Conservation (phyloP, 92 coral and sea anemone species). For the Siderastrea radians region DNA sequence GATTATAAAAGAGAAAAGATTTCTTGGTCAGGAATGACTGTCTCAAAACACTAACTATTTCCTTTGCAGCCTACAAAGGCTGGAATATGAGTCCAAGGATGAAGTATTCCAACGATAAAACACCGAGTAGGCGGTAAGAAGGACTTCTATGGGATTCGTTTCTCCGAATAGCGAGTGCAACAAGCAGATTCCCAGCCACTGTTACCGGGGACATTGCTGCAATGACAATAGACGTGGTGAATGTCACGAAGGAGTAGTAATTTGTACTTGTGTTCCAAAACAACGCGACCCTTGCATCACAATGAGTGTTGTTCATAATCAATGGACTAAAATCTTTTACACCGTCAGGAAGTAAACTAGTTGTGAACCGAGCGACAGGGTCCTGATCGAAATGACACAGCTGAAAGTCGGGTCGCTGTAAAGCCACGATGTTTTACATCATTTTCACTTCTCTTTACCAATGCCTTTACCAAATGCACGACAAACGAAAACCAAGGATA, state of each 20-base stretch:
- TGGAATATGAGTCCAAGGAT: not conserved
- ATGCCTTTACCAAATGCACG: too few species aligned
- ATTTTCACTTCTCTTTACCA: not conserved
- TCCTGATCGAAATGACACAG: not conserved
- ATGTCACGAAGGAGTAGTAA: not conserved
- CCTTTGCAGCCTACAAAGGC: not conserved
- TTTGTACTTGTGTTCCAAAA: not conserved
- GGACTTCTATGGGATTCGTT: not conserved
- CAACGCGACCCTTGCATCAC: not conserved
- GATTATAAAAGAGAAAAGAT: not conserved
- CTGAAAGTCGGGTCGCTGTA: not conserved
- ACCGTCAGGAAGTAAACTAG: not conserved
- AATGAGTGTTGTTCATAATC: not conserved
- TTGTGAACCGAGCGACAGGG: not conserved
- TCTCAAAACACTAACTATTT: not conserved
- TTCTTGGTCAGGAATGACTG: not conserved
- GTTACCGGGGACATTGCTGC: not conserved
- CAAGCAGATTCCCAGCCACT: not conserved
- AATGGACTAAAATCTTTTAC: not conserved
- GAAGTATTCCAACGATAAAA: not conserved
- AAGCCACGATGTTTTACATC: not conserved
- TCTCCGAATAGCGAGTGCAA: slow-evolving; percentile 9
- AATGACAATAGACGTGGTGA: not conserved
- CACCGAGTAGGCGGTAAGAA: not conserved
- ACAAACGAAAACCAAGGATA: too few species aligned